These are phyloP conservation scores for Hydrolagus colliei DNA, from an alignment of 2,797 vertebrate genomes.

Conservation along the genomic window DNA sequence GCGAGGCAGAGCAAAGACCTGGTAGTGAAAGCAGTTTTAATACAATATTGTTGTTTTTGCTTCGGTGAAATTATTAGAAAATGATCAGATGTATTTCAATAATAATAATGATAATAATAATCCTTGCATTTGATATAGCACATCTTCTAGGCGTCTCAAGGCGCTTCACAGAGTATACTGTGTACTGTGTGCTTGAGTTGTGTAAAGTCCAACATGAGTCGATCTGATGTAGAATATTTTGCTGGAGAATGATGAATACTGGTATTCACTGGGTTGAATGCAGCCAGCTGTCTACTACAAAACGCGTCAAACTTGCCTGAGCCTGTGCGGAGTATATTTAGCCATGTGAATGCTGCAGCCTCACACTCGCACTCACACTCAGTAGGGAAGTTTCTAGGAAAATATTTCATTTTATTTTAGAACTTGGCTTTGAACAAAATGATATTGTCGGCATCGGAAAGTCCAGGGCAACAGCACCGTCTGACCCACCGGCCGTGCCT, in stretches of 20 bases:
- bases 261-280: slow-evolving; percentile 15
- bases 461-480: not conserved
- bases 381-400: not conserved
- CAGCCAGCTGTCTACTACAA: slow-evolving; percentile 19
- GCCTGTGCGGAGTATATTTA: slow-evolving; percentile 23
- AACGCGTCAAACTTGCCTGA: not conserved
- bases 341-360: slow-evolving; percentile 7
- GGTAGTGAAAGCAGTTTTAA: no score
- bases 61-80: no score
- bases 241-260: not conserved
- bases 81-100: no score
- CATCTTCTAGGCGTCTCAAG: no score
- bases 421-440: slow-evolving; percentile 24
- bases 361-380: not conserved
- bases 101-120: no score
- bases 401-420: slow-evolving; percentile 32
- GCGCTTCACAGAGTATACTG: no score
- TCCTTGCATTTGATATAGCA: no score
- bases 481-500: no score
- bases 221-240: slow-evolving; percentile 3
- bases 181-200: not conserved
- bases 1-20: no score
- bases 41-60: no score
- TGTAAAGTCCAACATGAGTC: not conserved
- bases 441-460: not conserved